Evolutionary conservation across 2,797 vertebrate genomes (phyloP).

Genomic region (Sylvilagus floridanus): DNA sequence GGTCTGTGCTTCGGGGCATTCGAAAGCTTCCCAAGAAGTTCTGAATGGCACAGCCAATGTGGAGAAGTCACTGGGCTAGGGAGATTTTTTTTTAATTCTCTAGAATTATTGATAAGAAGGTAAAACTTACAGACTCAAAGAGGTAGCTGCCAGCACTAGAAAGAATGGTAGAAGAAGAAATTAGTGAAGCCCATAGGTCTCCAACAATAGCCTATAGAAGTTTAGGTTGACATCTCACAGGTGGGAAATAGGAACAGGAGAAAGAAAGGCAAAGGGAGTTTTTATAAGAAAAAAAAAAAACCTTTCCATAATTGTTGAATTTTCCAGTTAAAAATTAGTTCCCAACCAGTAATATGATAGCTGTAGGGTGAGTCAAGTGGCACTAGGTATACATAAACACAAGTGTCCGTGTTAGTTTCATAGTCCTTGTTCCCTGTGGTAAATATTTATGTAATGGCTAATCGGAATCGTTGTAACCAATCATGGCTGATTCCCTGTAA

Average conservation of each 20-base stretch:
- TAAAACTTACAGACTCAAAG: neutral
- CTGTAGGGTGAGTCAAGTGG: neutral
- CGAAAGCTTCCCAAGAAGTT: slow-evolving; percentile 5
- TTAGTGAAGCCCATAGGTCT: neutral
- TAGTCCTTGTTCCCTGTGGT: slow-evolving; percentile 63
- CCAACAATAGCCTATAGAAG: neutral
- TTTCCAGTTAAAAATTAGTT: slow-evolving; percentile 64
- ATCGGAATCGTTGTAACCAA: slow-evolving; percentile 72
- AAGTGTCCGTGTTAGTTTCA: slow-evolving; percentile 62
- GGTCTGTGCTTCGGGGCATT: neutral
- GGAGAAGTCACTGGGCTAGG: slow-evolving; percentile 16
- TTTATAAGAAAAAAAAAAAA: neutral
- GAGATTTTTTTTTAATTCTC: slow-evolving; percentile 3
- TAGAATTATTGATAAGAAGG: neutral
- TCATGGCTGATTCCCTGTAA: slow-evolving; percentile 72
- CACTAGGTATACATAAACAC: slow-evolving; percentile 63
- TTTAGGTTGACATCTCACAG: slow-evolving; percentile 2
- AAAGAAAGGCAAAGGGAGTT: slow-evolving; percentile 24
- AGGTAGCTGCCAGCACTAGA: neutral
- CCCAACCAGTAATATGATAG: slow-evolving; percentile 60
- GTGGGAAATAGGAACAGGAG: neutral
- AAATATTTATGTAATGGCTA: slow-evolving; percentile 75
- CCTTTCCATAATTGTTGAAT: slow-evolving; percentile 34
- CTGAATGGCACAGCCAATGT: neutral
- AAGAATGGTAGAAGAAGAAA: neutral